A percentile compares a stretch with the other conserved stretches of the same genome.
Conservation (phyloP, 2,888 invertebrate genomes). For the Pediacus dermestoides region DNA sequence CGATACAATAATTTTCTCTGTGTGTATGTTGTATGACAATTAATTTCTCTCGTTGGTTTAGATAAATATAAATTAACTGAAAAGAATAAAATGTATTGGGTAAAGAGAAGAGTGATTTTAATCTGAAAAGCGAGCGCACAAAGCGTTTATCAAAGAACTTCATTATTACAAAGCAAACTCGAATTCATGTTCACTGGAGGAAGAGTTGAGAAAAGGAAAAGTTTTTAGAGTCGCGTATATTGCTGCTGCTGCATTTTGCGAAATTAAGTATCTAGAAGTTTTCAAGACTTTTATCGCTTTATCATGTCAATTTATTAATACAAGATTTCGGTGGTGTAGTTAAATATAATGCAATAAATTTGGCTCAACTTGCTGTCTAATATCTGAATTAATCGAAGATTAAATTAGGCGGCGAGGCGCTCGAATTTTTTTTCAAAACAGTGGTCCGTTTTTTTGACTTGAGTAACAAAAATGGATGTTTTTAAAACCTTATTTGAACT, state of each 20-base stretch:
- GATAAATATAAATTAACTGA: too few species aligned
- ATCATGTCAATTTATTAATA: constrained; percentile 2
- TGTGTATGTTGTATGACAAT: neutral
- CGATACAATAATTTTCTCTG: neutral
- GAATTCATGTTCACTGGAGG: constrained; percentile 13
- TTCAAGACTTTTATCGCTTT: constrained; percentile 1
- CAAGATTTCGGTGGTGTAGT: too few species aligned
- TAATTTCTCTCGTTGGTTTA: too few species aligned
- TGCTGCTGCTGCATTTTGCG: neutral
- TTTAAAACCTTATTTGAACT: too few species aligned
- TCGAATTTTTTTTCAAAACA: too few species aligned
- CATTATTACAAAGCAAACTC: constrained; percentile 22
- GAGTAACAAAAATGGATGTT: too few species aligned
- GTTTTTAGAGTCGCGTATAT: too few species aligned
- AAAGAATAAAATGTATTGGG: constrained; percentile 1
- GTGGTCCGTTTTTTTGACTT: too few species aligned
- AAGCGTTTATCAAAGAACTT: constrained; percentile 19
- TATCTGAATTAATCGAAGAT: too few species aligned
- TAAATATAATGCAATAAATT: too few species aligned
- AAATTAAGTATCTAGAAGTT: constrained; percentile 1
- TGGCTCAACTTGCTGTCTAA: too few species aligned
- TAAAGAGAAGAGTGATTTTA: constrained; percentile 1
- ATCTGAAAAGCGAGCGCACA: constrained; percentile 12
- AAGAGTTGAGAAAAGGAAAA: constrained; percentile 3
- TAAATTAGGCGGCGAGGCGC: too few species aligned